Evolutionary conservation across 2,888 invertebrate genomes (phyloP), one percentile per base, ranked within the genome.

Genomic region (Rapana venosa): DNA sequence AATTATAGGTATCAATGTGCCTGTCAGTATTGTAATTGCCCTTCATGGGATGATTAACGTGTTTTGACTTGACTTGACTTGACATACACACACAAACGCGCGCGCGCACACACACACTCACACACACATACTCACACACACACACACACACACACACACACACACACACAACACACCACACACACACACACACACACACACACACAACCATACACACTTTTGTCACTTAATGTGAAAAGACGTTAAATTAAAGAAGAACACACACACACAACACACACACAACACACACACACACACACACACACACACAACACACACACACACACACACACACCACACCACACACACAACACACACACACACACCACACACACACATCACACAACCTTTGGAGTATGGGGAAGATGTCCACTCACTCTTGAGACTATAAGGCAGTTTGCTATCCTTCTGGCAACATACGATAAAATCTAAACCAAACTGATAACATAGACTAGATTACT

Each of bases 241-340:
- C n/a, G n/a, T n/a, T n/a, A n/a, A n/a, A n/a, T n/a, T n/a, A n/a
- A n/a, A n/a, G n/a, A n/a, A n/a, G n/a, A n/a, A 77, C 32, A 77
- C 77, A 77, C 77, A 77, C 32, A 77, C 77, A 77, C 77, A 32
- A 30, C 70, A 70, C 70, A 70, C 70, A 26, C 70, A 70, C 70
- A 70, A 17, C 70, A 70, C 70, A 70, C 70, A 70, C 70, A 22
- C 70, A 70, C 70, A 70, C 70, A 22, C 15, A 70, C 70, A 70
- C 17, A 70, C 70, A 70, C 70, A 70, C 70, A 70, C 5, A 79
- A n/a, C 35, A 26, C 35, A 79, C 79, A 79, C 32, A 79, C 79
- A 5, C 32, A 79, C 79, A 35, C 79, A 20, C 15, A 79, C 79
- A 79, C 35, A 26, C n/a, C 74, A 32, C 13, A 66, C 17, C 66